phyloP scores from a whole-genome alignment of 1,140 invertebrate genomes.

The Archivesica marissinica region DNA sequence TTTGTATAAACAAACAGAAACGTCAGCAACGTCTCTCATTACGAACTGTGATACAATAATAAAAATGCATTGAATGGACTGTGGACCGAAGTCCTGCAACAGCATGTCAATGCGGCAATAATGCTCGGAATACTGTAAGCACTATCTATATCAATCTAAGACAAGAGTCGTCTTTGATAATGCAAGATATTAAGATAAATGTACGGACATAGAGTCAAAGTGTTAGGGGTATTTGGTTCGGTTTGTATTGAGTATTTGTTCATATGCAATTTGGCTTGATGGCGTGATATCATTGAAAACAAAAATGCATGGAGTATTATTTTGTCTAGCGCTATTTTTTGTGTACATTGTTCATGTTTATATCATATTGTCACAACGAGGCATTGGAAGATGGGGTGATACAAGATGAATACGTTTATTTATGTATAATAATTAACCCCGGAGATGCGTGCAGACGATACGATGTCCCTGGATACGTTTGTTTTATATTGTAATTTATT shows the following conservation, averaged over 20 bases:
- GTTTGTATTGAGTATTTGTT: background rate
- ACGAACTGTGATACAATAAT: too few species aligned
- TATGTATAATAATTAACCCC: background rate
- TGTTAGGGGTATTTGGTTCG: constrained; percentile 13
- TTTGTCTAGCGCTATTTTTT: background rate
- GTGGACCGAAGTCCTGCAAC: too few species aligned
- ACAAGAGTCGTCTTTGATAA: too few species aligned
- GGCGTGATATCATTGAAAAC: background rate
- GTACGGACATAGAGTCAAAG: background rate
- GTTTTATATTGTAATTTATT: background rate
- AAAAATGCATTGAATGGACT: too few species aligned
- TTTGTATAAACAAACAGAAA: too few species aligned
- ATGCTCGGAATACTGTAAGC: too few species aligned
- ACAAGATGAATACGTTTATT: background rate
- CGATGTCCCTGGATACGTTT: background rate
- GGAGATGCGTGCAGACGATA: background rate
- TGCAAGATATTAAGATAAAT: background rate
- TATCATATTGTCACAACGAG: background rate
- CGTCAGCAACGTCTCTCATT: too few species aligned
- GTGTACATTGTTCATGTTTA: background rate
- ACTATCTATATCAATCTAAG: too few species aligned
- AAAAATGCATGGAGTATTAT: background rate
- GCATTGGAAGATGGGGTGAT: background rate
- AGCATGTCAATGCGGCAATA: too few species aligned
- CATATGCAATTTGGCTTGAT: background rate